Conservation (phyloP, 1,140 invertebrate species). For the Diprion similis region DNA sequence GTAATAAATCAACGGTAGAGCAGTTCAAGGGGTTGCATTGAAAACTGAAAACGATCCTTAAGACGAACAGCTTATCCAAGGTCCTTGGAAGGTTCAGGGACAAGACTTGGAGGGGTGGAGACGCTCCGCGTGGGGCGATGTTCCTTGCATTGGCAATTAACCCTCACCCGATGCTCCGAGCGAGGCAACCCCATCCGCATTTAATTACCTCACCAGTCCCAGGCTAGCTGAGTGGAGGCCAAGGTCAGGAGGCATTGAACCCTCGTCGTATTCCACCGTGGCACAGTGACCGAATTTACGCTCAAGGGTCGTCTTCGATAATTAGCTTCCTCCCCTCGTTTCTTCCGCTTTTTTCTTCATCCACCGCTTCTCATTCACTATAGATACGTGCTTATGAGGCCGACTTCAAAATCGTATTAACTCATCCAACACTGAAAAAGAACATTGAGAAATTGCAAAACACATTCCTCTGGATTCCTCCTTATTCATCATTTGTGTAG, state of each 20-base stretch:
- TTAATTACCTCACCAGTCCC: constrained; percentile 60
- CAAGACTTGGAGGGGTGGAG: constrained; percentile 33
- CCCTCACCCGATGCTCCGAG: constrained; percentile 48
- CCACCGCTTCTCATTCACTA: no score
- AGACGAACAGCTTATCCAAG: constrained; percentile 55
- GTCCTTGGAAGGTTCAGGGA: constrained; percentile 33
- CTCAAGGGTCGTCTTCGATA: not conserved
- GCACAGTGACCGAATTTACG: constrained; percentile 60
- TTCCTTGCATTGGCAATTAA: constrained; percentile 58
- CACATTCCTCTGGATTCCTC: no score
- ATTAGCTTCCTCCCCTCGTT: not conserved
- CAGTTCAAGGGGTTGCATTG: no score
- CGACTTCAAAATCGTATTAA: no score
- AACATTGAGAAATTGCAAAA: no score
- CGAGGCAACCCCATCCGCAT: constrained; percentile 58
- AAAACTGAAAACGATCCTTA: constrained; percentile 20
- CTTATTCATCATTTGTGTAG: not conserved
- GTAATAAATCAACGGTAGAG: no score
- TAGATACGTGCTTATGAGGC: no score
- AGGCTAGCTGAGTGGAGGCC: constrained; percentile 54
- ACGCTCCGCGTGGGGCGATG: constrained; percentile 31
- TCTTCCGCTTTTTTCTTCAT: no score
- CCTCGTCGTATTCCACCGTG: constrained; percentile 48
- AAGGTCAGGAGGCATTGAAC: constrained; percentile 61
- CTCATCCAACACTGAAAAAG: no score